Percentiles rank a stretch among this genome's conserved stretches.
phyloP scores from a whole-genome alignment of 2,888 invertebrate species.

The Loripinus fragilis region DNA sequence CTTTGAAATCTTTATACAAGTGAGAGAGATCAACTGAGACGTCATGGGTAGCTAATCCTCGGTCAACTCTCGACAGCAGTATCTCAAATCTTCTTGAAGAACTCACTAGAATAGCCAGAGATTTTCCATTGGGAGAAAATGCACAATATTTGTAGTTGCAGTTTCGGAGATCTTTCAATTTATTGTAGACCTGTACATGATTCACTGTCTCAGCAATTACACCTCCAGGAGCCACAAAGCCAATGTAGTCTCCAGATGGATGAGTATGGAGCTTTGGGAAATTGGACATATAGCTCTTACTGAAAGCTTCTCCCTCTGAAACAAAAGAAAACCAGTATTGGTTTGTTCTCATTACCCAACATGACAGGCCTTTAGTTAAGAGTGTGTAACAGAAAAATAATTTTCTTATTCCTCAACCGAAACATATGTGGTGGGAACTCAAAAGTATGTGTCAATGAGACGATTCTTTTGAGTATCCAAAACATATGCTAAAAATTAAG shows the following conservation, averaged over 20 bases:
- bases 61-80: conserved; percentile 36
- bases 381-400: no score
- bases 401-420: no score
- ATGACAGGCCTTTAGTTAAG: no score
- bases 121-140: conserved; percentile 74
- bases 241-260: conserved; percentile 70
- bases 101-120: conserved; percentile 66
- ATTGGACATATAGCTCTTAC: conserved; percentile 60
- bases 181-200: conserved; percentile 59
- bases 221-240: conserved; percentile 62
- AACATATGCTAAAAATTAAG: no score
- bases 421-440: no score
- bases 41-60: conserved; percentile 30
- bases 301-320: conserved; percentile 66
- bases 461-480: no score
- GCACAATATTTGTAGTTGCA: conserved; percentile 66
- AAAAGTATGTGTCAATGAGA: no score
- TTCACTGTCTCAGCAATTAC: conserved; percentile 57
- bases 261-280: conserved; percentile 71
- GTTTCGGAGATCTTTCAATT: conserved; percentile 59
- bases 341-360: no score
- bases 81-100: conserved; percentile 58
- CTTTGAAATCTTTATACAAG: conserved; percentile 40
- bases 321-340: not conserved
- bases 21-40: conserved; percentile 31